Evolutionary conservation across 2,888 invertebrate species (phyloP), one percentile per base, ranked within the genome.

Genomic region (Sericinus montela): DNA sequence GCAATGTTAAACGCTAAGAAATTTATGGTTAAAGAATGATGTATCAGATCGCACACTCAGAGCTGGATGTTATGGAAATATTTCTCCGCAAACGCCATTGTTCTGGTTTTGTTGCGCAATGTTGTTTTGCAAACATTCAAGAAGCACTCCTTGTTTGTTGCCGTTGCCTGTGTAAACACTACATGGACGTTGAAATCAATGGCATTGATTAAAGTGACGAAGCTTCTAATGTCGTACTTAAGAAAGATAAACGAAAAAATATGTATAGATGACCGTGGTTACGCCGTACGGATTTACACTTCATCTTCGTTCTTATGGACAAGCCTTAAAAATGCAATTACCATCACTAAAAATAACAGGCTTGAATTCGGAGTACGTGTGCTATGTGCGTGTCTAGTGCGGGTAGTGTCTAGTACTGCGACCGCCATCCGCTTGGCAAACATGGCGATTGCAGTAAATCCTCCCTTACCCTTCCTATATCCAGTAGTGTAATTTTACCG

Each of bases 81-180:
- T 68, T 65, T 36, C 66, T 67, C 67, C 67, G 63, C 63, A 58
- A 57, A 63, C 53, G 58, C 75, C 74, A 84, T 87, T 87, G 86
- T 87, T 84, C 81, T 62, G 62, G 58, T 63, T 63, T 63, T 67
- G 73, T 83, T 84, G 75, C 80, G 75, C 79, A 83, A 84, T 71
- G 56, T 52, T 78, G 76, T 85, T 85, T 86, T 67, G 67, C 73
- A 85, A 87, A 87, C 78, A 85, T 73, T 69, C 56, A 62, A 70
- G 63, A 61, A 69, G 68, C 64, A 63, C 65, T 65, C 67, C 42
- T 23, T 48, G 60, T 74, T 76, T 81, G 83, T 83, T 79, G 72
- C 72, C 73, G 62, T 73, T 75, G 56, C 58, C 63, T 68, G 60
- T 73, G 72, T 77, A 79, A 83, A 81, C 81, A 60, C 51, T 53